These are phyloP conservation scores for Nannospalax galili DNA, from an alignment of 2,113 vertebrate genomes.

Conservation along the genomic window DNA sequence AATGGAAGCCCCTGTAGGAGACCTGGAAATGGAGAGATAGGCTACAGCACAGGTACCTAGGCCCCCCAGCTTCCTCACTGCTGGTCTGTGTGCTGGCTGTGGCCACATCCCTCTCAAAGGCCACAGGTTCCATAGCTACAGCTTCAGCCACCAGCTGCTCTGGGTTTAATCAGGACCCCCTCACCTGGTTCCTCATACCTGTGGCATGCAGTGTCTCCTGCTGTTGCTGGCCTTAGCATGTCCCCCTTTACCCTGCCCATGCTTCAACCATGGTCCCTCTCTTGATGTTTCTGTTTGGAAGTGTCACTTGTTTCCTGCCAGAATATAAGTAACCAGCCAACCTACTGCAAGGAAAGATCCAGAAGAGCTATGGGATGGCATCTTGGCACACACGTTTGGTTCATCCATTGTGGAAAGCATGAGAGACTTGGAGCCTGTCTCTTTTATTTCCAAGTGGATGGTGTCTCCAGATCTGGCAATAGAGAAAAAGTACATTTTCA, in stretches of 20 bases:
- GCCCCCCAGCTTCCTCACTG: not conserved
- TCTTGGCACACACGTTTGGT: not conserved
- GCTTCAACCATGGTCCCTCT: not conserved
- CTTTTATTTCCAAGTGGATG: constrained; percentile 19
- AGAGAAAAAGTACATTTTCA: constrained; percentile 37
- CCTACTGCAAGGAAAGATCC: not conserved
- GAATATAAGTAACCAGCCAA: not conserved
- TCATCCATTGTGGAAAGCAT: not conserved
- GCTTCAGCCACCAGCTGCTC: not conserved
- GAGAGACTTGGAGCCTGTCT: not conserved
- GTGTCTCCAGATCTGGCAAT: not conserved
- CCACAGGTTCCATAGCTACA: not conserved
- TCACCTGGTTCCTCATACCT: not conserved
- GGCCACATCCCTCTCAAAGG: not conserved
- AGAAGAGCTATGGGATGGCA: not conserved
- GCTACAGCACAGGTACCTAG: not conserved
- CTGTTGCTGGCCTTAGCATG: not conserved
- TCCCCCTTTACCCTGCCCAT: not conserved
- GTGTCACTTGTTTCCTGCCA: not conserved
- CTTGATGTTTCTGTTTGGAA: not conserved
- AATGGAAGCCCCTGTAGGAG: not conserved
- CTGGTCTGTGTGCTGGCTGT: not conserved
- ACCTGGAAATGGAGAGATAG: not conserved
- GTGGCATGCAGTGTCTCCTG: not conserved
- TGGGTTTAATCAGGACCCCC: no score